Evolutionary conservation across 1,140 invertebrate species (phyloP), one percentile per base, ranked within the genome.

Genomic region (Thaumetopoea pityocampa): DNA sequence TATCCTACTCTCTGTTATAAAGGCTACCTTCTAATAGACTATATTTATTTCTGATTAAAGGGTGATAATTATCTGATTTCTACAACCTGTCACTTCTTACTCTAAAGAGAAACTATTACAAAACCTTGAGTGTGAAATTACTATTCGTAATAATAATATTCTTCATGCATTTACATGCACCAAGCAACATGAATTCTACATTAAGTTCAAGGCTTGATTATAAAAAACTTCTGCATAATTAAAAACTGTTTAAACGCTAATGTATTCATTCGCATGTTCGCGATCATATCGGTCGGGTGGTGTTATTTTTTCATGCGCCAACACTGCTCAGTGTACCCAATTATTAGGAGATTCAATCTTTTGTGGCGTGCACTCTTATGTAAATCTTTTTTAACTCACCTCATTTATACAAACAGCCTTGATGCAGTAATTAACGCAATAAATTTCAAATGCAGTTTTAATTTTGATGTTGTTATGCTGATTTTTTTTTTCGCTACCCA

Each of bases 331-430:
- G 27, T 34, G 47, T 43, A 56, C 51, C 58, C 57, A 63, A 68
- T 71, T 68, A 66, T 66, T 62, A 66, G 50, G 50, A 62, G 65
- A 71, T 71, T 42, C 36, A 56, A 68, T 67, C 64, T 53, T 30
- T 16, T 26, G 27, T 68, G 34, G 66, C 71, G 68, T 73, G 71
- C 51, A 53, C 60, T 50, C 51, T 62, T 67, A 67, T 79, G 67
- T 53, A 63, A 68, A 71, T 69, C 43, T 34, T 54, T 58, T 61
- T 51, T 57, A 49, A 49, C 64, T 42, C 20, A 42, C 28, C 29
- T 42, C 40, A 42, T 42, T 33, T 42, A 42, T 19, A 33, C 28
- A 18, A 4, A 19, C 33, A 29, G 33, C 62, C 61, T 70, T 68
- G 64, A 60, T 62, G 60, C 56, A 42, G 48, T 69, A 67, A 76